phyloP scores from a whole-genome alignment of 2,113 vertebrate species.

The Arothron firmamentum region DNA sequence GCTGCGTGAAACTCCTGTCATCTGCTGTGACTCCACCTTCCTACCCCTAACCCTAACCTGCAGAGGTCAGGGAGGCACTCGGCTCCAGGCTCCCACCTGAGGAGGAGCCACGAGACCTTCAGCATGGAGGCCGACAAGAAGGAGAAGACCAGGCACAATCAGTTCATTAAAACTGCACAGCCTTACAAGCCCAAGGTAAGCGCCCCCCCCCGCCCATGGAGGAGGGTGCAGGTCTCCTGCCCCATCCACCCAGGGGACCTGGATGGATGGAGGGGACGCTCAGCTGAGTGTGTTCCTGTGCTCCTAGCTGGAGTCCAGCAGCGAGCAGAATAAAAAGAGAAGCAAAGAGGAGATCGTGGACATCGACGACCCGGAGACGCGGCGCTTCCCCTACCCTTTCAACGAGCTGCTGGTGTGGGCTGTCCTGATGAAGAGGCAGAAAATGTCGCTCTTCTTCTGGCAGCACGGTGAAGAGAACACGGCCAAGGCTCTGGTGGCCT shows the following conservation, averaged over 20 bases:
- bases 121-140: constrained; percentile 96
- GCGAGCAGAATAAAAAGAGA: constrained; percentile 91
- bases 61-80: constrained; percentile 89
- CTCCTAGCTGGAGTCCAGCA: constrained; percentile 64
- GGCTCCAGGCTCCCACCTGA: constrained; percentile 81
- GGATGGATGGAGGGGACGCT: no score
- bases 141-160: constrained; percentile 95
- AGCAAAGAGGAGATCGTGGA: constrained; percentile 97
- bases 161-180: constrained; percentile 98
- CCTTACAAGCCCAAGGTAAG: constrained; percentile 96
- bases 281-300: neutral
- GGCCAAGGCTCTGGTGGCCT: constrained; percentile 97
- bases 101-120: constrained; percentile 90
- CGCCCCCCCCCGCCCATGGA: neutral
- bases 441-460: constrained; percentile 98
- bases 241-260: no score
- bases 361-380: constrained; percentile 95
- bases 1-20: no score
- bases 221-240: no score
- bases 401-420: constrained; percentile 97
- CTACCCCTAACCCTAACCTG: no score
- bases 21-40: no score
- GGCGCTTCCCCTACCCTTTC: constrained; percentile 94
- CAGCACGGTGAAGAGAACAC: constrained; percentile 98
- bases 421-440: constrained; percentile 96